Evolutionary conservation across 2,888 invertebrate species (phyloP), one percentile per base, ranked within the genome.

Genomic region (Drosophila antonietae): DNA sequence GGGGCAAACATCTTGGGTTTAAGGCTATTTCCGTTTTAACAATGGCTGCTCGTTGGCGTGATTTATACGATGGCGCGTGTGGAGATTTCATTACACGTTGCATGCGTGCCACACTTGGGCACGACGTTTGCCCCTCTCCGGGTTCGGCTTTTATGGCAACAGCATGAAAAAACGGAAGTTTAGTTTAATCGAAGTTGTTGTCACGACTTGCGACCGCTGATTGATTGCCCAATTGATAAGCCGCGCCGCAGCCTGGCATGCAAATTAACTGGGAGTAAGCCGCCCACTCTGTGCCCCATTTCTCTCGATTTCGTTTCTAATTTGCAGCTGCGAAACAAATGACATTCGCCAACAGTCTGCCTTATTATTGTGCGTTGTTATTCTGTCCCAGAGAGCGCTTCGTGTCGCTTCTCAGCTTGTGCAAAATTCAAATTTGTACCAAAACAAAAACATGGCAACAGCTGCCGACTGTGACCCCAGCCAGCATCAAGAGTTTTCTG

Each of bases 151-250:
- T 75, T 74, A 73, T 59, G 53, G 55, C 44, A 46, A 52, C 61
- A 46, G 28, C n/a, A 28, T 14, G 41, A 61, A 61, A 61, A 61
- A 78, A 63, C 78, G 89, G 85, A 84, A 87, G 73, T 81, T 89
- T 81, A 84, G 82, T 84, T 87, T 87, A 89, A 87, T 84, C 89
- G 84, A 89, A 88, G 79, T 84, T 83, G 71, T 75, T 88, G 87
- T 73, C 85, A 82, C 85, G 88, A 88, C 64, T 81, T 80, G 87
- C 75, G 63, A 66, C 78, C 75, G 68, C 81, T 89, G 84, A 89
- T 89, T 84, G 84, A 84, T 89, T 88, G 72, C 76, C 67, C 60
- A 71, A 66, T 78, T 78, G 78, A 78, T 80, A 78, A 81, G 81
- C 44, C 68, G 51, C 28, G 63, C 35, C 51, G 28, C 28, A 15